phyloP scores from a whole-genome alignment of 2,113 vertebrate species.

The Ovis aries region DNA sequence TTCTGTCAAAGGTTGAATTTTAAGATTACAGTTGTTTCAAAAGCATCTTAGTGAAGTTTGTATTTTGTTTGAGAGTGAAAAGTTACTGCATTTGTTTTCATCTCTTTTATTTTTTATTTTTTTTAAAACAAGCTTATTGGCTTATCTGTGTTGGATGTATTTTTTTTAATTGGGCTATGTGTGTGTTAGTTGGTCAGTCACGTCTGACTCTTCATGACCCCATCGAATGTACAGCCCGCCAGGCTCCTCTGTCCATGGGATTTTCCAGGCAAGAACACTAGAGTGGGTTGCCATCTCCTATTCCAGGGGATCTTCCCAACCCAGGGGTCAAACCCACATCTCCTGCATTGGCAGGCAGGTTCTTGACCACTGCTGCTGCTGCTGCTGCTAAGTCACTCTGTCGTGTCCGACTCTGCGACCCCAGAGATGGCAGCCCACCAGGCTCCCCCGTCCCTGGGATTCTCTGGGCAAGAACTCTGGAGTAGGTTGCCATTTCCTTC shows the following conservation, averaged over 20 bases:
- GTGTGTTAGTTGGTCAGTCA: not conserved
- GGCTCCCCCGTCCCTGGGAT: no score
- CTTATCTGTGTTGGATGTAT: not conserved
- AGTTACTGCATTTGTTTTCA: not conserved
- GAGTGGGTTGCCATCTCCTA: not conserved
- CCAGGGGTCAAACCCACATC: not conserved
- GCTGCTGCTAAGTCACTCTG: no score
- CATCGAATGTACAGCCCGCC: not conserved
- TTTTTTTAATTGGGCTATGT: not conserved
- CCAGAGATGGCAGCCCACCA: no score
- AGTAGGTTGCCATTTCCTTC: no score
- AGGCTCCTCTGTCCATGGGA: not conserved
- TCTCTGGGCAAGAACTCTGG: no score
- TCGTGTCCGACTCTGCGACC: no score
- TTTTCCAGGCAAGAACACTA: not conserved
- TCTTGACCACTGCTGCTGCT: not conserved
- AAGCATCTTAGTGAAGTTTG: not conserved
- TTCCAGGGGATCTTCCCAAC: not conserved
- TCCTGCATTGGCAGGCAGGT: not conserved
- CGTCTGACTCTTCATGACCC: not conserved
- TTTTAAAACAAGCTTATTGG: not conserved
- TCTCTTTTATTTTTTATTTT: not conserved
- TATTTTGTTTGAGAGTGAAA: not conserved
- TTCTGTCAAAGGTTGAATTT: not conserved
- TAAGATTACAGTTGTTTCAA: not conserved